A percentile compares a stretch with the other conserved stretches of the same genome.
Evolutionary conservation across 2,797 vertebrate species (phyloP).

Genomic region (Syngnathus acus): DNA sequence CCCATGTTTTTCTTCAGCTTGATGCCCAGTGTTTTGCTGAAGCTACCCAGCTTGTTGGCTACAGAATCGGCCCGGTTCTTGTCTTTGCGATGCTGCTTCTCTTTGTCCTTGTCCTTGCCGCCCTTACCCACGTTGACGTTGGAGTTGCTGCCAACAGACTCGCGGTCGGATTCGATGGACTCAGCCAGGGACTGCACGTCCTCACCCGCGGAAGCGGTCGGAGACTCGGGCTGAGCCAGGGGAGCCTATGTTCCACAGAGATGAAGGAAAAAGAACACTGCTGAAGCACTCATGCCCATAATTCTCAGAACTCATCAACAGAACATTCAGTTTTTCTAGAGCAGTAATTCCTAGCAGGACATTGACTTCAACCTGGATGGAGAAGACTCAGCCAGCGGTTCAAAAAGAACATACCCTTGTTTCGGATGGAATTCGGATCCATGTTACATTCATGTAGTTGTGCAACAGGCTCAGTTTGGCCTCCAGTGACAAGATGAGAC

Average conservation of each 20-base stretch:
- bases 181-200: conserved; percentile 95
- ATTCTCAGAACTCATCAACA: not conserved
- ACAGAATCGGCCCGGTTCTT: conserved; percentile 91
- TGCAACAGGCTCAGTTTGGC: conserved; percentile 97
- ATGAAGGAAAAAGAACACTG: not conserved
- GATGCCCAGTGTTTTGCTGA: conserved; percentile 96
- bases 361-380: conserved; percentile 24
- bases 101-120: conserved; percentile 89
- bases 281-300: not conserved
- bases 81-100: conserved; percentile 89
- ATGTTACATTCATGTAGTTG: conserved; percentile 99
- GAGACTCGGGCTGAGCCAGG: conserved; percentile 95
- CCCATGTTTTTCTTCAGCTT: conserved; percentile 99
- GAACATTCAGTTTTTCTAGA: not conserved
- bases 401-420: conserved; percentile 78
- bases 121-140: conserved; percentile 89
- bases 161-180: conserved; percentile 94
- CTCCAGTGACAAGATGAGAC: conserved; percentile 96
- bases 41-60: conserved; percentile 96
- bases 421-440: conserved; percentile 98
- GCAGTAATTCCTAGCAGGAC: not conserved
- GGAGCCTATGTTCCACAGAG: conserved; percentile 75
- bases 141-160: conserved; percentile 95
- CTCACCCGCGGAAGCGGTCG: conserved; percentile 93
- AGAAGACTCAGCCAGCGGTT: too few species aligned